Conservation (phyloP, 2,888 invertebrate species). For the Hydropsyche betteni region DNA sequence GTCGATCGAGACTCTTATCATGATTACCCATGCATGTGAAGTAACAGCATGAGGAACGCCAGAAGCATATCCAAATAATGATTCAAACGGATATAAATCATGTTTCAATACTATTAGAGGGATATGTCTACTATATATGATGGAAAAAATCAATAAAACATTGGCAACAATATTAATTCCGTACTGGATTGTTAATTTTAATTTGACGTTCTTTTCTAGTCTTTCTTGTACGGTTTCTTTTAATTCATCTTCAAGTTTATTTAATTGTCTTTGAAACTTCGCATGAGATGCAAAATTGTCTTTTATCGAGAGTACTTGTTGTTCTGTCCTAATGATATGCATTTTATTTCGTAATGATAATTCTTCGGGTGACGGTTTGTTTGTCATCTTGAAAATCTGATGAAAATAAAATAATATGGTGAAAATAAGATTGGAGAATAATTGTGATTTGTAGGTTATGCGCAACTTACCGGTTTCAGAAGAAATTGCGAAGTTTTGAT, state of each 20-base stretch:
- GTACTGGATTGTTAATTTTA: conserved; percentile 60
- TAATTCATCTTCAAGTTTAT: conserved; percentile 63
- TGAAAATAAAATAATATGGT: not conserved
- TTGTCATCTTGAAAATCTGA: conserved; percentile 41
- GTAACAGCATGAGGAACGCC: conserved; percentile 62
- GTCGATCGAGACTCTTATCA: conserved; percentile 62
- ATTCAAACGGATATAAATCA: conserved; percentile 60
- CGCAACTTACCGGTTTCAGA: not conserved
- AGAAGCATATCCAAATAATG: conserved; percentile 61
- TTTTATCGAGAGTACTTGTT: conserved; percentile 65
- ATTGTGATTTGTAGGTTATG: not conserved
- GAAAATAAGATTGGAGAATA: not conserved
- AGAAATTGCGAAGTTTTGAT: not conserved
- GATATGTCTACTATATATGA: conserved; percentile 61
- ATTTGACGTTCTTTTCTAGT: conserved; percentile 59
- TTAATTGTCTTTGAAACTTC: conserved; percentile 68
- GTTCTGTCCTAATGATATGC: conserved; percentile 61
- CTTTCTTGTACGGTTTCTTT: conserved; percentile 60
- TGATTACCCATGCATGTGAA: conserved; percentile 62
- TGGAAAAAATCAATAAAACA: conserved; percentile 58
- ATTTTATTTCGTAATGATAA: conserved; percentile 60
- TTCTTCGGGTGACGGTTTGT: conserved; percentile 62
- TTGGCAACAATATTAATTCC: conserved; percentile 58
- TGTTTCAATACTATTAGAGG: conserved; percentile 61
- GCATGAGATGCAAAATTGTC: conserved; percentile 70